phyloP scores from a whole-genome alignment of 2,797 vertebrate genomes.

The Sarcophilus harrisii region DNA sequence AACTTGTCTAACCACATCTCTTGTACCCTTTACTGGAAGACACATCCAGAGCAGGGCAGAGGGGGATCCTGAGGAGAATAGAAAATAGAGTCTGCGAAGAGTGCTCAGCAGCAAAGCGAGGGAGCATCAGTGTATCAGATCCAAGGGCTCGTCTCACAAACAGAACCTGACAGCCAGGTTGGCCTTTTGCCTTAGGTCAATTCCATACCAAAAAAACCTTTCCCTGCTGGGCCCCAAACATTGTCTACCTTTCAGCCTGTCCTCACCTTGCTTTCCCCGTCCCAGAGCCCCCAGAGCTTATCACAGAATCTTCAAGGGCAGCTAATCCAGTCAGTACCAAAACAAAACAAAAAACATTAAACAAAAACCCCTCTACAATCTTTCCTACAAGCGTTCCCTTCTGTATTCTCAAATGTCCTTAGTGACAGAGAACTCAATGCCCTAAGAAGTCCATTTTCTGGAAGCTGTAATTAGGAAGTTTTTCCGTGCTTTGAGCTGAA shows the following conservation, averaged over 20 bases:
- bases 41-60: background rate
- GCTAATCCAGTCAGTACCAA: background rate
- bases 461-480: background rate
- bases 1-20: background rate
- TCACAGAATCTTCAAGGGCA: background rate
- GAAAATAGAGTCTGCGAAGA: background rate
- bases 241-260: background rate
- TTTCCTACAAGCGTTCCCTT: background rate
- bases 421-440: background rate
- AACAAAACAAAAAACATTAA: background rate
- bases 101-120: background rate
- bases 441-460: background rate
- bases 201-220: background rate
- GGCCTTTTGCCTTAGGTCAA: background rate
- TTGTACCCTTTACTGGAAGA: background rate
- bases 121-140: background rate
- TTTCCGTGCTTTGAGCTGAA: background rate
- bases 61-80: background rate
- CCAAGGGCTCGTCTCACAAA: background rate
- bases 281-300: background rate
- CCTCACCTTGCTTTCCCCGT: background rate
- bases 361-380: background rate
- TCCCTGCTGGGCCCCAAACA: background rate
- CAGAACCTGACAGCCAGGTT: background rate
- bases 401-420: background rate